phyloP scores from a whole-genome alignment of 2,797 vertebrate species.

The Erithacus rubecula region DNA sequence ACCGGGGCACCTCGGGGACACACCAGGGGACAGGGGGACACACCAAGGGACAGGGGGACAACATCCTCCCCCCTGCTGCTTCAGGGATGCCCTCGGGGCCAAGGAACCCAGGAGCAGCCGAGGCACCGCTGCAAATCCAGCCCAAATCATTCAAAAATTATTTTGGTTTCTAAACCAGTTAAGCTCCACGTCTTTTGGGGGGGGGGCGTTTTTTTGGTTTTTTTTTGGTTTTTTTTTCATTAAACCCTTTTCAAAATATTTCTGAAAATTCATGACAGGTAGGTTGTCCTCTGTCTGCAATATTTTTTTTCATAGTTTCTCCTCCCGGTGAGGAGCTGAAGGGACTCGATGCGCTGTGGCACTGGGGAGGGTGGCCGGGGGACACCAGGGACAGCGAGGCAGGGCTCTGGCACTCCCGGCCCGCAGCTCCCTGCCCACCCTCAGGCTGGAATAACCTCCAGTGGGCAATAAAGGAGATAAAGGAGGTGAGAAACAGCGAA shows the following conservation, averaged over 20 bases:
- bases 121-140: neutral
- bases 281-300: neutral
- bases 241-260: neutral
- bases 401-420: neutral
- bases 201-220: neutral
- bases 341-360: fast-evolving
- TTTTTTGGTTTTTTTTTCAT: too few species aligned
- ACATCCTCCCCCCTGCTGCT: fast-evolving
- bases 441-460: neutral
- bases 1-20: neutral
- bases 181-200: neutral
- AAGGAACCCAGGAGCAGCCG: neutral
- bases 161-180: neutral
- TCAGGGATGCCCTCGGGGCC: neutral
- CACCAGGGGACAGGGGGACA: too few species aligned
- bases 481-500: neutral
- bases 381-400: neutral
- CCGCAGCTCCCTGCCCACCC: fast-evolving
- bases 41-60: too few species aligned
- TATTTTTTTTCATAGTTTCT: neutral
- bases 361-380: too few species aligned
- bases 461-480: neutral
- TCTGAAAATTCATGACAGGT: neutral
- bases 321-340: neutral
- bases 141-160: neutral